Conservation (phyloP, 1,140 invertebrate genomes). For the Mizuhopecten yessoensis region DNA sequence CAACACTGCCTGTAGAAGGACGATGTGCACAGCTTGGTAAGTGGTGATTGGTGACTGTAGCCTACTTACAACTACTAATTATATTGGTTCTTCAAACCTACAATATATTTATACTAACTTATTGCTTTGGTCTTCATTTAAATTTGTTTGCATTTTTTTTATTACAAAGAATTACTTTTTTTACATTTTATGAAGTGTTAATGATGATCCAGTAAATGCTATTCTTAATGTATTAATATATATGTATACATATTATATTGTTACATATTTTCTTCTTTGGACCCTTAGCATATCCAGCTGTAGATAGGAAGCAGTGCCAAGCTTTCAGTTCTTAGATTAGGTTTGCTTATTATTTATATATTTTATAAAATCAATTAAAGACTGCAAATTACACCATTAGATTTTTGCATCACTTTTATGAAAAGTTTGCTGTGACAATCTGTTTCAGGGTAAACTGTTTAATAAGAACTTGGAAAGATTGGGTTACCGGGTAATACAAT, state of each 20-base stretch:
- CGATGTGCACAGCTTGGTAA: slow-evolving; percentile 64
- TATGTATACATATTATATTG: background rate
- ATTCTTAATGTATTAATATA: background rate
- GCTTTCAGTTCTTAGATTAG: slow-evolving; percentile 14
- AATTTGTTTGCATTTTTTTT: slow-evolving; percentile 36
- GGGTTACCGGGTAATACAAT: background rate
- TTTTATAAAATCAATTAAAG: background rate
- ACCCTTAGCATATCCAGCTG: background rate
- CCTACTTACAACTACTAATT: slow-evolving; percentile 12
- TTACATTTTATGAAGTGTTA: background rate
- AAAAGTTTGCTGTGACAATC: background rate
- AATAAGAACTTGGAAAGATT: slow-evolving; percentile 8
- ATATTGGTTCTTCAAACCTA: slow-evolving; percentile 32
- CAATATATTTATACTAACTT: slow-evolving; percentile 40
- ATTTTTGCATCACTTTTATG: background rate
- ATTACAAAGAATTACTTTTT: background rate
- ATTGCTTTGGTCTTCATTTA: slow-evolving; percentile 2
- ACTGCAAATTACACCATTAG: background rate
- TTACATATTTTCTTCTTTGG: slow-evolving; percentile 23
- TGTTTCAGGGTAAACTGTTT: background rate
- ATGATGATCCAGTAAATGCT: background rate
- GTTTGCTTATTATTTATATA: slow-evolving; percentile 21
- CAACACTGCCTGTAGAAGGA: slow-evolving; percentile 62
- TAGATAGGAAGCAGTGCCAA: slow-evolving; percentile 37
- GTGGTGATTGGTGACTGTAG: slow-evolving; percentile 49